A percentile compares a stretch with the other conserved stretches of the same genome.
Evolutionary conservation across 2,113 vertebrate species (phyloP).

Genomic region (Larimichthys polyactis): DNA sequence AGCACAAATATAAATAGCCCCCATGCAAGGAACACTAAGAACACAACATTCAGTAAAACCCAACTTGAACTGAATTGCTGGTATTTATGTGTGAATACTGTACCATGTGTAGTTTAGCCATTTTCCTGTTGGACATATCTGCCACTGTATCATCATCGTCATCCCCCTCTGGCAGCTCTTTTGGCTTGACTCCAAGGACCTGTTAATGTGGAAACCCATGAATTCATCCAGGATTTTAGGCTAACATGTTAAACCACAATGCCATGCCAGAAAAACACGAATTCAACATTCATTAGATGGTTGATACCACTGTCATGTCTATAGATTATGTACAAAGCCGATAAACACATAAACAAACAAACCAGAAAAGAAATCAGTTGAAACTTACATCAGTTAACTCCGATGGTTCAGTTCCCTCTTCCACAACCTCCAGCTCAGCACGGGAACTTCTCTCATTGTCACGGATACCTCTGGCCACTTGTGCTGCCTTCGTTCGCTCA

Average conservation of each 20-base stretch:
- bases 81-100: neutral
- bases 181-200: constrained; percentile 89
- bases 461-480: constrained; percentile 91
- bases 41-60: too few relatives aligned
- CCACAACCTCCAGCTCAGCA: constrained; percentile 86
- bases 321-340: too few relatives aligned
- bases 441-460: constrained; percentile 92
- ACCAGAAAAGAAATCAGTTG: neutral
- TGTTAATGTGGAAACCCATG: constrained; percentile 56
- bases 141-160: constrained; percentile 86
- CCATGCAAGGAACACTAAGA: neutral
- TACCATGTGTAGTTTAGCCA: constrained; percentile 89
- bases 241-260: neutral
- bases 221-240: neutral
- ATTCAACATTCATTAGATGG: neutral
- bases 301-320: too few relatives aligned
- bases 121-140: constrained; percentile 90
- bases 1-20: too few relatives aligned
- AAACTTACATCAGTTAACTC: constrained; percentile 79
- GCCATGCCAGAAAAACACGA: neutral
- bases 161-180: constrained; percentile 75
- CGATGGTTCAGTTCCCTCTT: constrained; percentile 88
- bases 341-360: too few relatives aligned
- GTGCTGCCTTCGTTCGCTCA: constrained; percentile 90
- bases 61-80: neutral